These are phyloP conservation scores for Engraulis encrasicolus DNA, from an alignment of 2,113 vertebrate genomes.

Conservation along the genomic window DNA sequence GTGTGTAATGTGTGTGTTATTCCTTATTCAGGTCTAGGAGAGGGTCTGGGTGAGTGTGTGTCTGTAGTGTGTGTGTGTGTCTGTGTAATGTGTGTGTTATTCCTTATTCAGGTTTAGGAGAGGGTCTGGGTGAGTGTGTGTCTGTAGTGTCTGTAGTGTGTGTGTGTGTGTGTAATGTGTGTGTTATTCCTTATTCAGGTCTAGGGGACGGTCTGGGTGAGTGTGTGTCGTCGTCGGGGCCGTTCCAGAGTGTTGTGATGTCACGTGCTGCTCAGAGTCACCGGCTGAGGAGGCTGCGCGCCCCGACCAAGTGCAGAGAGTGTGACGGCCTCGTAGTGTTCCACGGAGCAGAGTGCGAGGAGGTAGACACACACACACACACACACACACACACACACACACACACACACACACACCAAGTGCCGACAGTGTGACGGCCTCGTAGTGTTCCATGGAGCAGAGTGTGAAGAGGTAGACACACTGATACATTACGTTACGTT, in stretches of 20 bases:
- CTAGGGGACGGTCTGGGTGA: constrained; percentile 85
- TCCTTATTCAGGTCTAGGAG: too few relatives aligned
- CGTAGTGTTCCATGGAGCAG: constrained; percentile 94
- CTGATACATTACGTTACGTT: not conserved
- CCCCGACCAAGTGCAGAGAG: constrained; percentile 94
- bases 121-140: not conserved
- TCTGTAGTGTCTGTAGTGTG: too few relatives aligned
- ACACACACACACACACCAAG: constrained; percentile 61
- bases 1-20: too few relatives aligned
- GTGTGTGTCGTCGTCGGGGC: constrained; percentile 87
- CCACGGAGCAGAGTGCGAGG: constrained; percentile 95
- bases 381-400: not conserved
- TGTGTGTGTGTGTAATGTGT: not conserved
- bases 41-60: too few relatives aligned
- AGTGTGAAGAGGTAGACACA: constrained; percentile 91
- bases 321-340: constrained; percentile 96
- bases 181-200: constrained; percentile 70
- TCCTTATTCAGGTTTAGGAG: not conserved
- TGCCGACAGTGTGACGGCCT: constrained; percentile 96
- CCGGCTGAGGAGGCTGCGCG: constrained; percentile 89
- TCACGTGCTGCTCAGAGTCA: constrained; percentile 96
- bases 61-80: too few relatives aligned
- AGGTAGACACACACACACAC: constrained; percentile 73
- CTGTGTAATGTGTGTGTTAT: too few relatives aligned
- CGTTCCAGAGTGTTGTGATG: constrained; percentile 89